Base-by-base conservation (phyloP, 23 tunicate genomes). In the Oikopleura albicans region DNA sequence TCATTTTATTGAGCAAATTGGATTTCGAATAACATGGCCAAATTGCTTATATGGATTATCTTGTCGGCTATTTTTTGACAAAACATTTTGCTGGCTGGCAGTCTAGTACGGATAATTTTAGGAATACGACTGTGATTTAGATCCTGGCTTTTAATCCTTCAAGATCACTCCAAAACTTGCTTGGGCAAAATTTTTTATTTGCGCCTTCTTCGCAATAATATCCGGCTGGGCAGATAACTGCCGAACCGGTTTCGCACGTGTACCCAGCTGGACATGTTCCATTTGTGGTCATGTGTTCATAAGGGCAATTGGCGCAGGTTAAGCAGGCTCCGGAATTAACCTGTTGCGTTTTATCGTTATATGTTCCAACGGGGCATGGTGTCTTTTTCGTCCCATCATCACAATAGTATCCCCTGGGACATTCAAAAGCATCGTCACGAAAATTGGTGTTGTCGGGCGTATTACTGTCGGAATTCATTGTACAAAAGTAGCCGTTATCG, bases 211-310 rank as follows among this genome's bases (percentile, higher is more conserved):
- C 79, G 57, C 99, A 95, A 85, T 85, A 95, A 40, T 86, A 85
- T 34, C 99, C 99, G 1, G 85, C 76, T 0, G 92, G 96, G 56
- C 99, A 95, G 1, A 91, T 84, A 1, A 91, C 96, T 0, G 96
- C 91, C 76, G 90, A 90, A 38, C 90, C 91, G 4, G 76, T 83
- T 39, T 63, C 76, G 63, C 99, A 94, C 40, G 41, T 89, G 38
- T 83, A 85, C 4, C 99, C 99, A 0, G 36, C 38, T 0, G 99
- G 96, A 76, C 99, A 94, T 8, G 99, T 91, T 22, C 57, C 33
- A 39, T 83, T 33, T 12, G 56, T 36, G 2, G 57, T 83, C 84
- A 83, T 83, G 27, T 29, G 28, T 27, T 83, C 57, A 83, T 83
- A 39, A 8, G 57, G 56, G 27, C 39, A 56, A 41, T 84, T 49